Evolutionary conservation across 2,888 invertebrate genomes (phyloP), one percentile per base, ranked within the genome.

Genomic region (Hermaeophaga mercurialis): DNA sequence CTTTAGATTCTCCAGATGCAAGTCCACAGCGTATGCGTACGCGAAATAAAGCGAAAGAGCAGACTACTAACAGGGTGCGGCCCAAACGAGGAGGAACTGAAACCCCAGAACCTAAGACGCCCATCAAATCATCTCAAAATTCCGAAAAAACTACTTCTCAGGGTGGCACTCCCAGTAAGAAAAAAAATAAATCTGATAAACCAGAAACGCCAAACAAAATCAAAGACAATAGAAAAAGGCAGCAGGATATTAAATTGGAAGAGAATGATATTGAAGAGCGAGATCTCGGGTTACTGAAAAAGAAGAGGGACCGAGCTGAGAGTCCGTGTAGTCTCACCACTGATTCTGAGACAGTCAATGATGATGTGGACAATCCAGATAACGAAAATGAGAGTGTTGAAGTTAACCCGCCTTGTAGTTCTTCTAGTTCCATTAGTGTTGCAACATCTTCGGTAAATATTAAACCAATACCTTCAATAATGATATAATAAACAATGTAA

Each of bases 11-110:
- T 70, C 87, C 86, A 70, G 92, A 91, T 75, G 88, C 88, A 73
- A 90, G 90, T 74, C 93, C 93, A 48, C 91, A 90, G 75, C 86
- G 93, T 78, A 92, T 93, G 89, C 85, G 93, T 75, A 94, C 94
- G 61, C 82, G 94, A 70, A 91, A 92, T 78, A 88, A 89, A 76
- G 84, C 88, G 48, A 90, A 91, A 80, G 88, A 92, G 79, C 85
- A 86, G 76, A 84, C 82, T 3, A 64, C 65, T n/a, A 75, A 72
- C 53, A 61, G 69, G 7, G 73, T 78, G 26, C 78, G 85, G 70
- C 84, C 85, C 36, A 84, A 85, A 77, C 80, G 86, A 62, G 85
- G 81, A 12, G 82, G 65, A 44, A 72, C 70, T 18, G 75, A 70
- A 64, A 76, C 75, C 1, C 75, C 74, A 3, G 76, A 75, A 65